These are phyloP conservation scores for Scaptomyza flava DNA, from an alignment of 2,888 invertebrate genomes.

Conservation along the genomic window DNA sequence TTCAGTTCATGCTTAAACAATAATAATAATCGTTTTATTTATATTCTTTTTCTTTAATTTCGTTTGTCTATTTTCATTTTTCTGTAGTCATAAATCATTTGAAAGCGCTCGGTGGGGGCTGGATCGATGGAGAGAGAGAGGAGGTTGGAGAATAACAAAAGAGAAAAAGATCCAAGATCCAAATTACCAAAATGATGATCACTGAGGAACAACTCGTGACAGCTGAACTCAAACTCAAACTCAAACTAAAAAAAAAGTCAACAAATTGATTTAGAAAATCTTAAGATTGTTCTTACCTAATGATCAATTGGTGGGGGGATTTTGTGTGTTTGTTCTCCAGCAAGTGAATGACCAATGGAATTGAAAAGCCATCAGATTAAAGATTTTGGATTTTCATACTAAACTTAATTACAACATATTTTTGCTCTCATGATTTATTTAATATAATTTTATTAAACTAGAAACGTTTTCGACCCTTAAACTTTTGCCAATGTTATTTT, in stretches of 20 bases:
- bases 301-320: slow-evolving; percentile 1
- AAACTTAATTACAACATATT: too few relatives aligned
- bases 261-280: slow-evolving; percentile 11
- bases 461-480: too few relatives aligned
- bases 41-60: slow-evolving; percentile 16
- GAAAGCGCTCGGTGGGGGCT: not conserved
- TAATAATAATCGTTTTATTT: slow-evolving; percentile 55
- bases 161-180: slow-evolving; percentile 4
- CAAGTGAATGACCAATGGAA: too few relatives aligned
- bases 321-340: too few relatives aligned
- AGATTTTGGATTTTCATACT: too few relatives aligned
- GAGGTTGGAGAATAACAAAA: not conserved
- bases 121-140: not conserved
- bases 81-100: slow-evolving; percentile 47
- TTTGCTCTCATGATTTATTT: too few relatives aligned
- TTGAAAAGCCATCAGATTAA: too few relatives aligned
- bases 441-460: too few relatives aligned
- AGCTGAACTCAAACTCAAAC: not conserved
- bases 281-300: slow-evolving; percentile 2
- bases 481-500: too few relatives aligned
- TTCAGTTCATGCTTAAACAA: slow-evolving; percentile 27
- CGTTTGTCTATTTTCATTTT: slow-evolving; percentile 25
- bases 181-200: slow-evolving; percentile 8
- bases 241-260: slow-evolving; percentile 3
- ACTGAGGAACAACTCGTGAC: not conserved